phyloP scores from a whole-genome alignment of 1,140 invertebrate genomes.

The Drosophila nigrodunni region DNA sequence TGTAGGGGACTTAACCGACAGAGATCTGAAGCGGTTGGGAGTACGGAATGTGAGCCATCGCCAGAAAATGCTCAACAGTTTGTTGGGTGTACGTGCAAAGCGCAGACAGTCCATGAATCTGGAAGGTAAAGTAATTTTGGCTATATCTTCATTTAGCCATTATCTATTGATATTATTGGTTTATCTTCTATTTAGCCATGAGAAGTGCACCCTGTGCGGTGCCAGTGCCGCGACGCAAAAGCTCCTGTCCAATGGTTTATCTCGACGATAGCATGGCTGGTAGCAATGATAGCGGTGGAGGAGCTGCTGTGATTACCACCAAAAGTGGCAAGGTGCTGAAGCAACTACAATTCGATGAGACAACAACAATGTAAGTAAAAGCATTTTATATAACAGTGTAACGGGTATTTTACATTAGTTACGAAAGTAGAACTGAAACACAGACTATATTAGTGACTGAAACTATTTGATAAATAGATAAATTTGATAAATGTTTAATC shows the following conservation, averaged over 20 bases:
- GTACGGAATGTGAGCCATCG: slow-evolving; percentile 87
- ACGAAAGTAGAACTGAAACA: no score
- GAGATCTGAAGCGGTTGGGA: slow-evolving; percentile 87
- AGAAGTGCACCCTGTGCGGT: slow-evolving; percentile 43
- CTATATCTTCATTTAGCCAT: not conserved
- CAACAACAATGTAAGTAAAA: slow-evolving; percentile 65
- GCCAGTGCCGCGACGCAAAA: slow-evolving; percentile 60
- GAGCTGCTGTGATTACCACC: slow-evolving; percentile 54
- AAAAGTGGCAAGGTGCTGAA: slow-evolving; percentile 74
- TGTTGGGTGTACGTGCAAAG: slow-evolving; percentile 87
- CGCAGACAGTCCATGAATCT: slow-evolving; percentile 75
- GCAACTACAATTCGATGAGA: slow-evolving; percentile 66
- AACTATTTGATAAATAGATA: no score
- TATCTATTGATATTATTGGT: not conserved
- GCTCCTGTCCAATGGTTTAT: slow-evolving; percentile 73
- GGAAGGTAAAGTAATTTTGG: slow-evolving; percentile 51
- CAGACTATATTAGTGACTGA: no score
- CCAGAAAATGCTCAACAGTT: slow-evolving; percentile 87
- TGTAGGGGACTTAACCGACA: slow-evolving; percentile 87
- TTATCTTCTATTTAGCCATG: slow-evolving; percentile 7
- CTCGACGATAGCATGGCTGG: slow-evolving; percentile 44
- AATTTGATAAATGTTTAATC: no score
- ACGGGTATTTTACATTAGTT: no score
- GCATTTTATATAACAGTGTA: no score
- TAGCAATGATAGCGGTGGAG: slow-evolving; percentile 45